Base-by-base conservation (phyloP, 2,888 invertebrate species). In the Caenorhabditis doughertyi region DNA sequence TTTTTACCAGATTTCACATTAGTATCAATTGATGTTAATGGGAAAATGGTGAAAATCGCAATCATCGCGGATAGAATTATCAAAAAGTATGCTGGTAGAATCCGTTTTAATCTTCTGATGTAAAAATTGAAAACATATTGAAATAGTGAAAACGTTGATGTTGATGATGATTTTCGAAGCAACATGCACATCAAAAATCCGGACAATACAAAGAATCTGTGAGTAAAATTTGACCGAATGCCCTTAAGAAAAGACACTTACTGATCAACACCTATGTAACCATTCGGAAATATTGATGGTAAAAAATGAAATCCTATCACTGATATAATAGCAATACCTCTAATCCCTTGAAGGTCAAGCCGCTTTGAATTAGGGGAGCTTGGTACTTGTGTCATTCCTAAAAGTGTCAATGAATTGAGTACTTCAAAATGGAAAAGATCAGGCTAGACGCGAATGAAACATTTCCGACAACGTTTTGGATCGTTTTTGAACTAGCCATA, bases 131-230 rank as follows among this genome's bases (percentile, higher is more conserved):
- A n/a, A n/a, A n/a, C n/a, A n/a, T n/a, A n/a, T n/a, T n/a, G n/a
- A 44, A 65, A 65, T 4, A 29, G n/a, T n/a, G n/a, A n/a, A n/a
- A n/a, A n/a, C n/a, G n/a, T 35, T 3, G 25, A 29, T 35, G 16
- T 29, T 13, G n/a, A 3, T 18, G 44, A 47, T 49, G 32, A 9
- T 7, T 47, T 23, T 0, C 13, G 16, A 16, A 65, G 23, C 1
- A 65, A 13, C 51, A 49, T 49, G 21, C 49, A 65, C 65, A 65
- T 65, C 7, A 65, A 13, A 13, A 18, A 65, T 16, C 65, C 65
- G 7, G 65, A 65, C 23, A 65, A 32, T 8, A 65, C 65, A 25
- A 65, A 65, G 27, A 65, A 65, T 49, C 65, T 65, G 65, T n/a
- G 44, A 42, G 8, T 16, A 16, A 13, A 42, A 13, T 3, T 7